Evolutionary conservation across 2,888 invertebrate genomes (phyloP), one percentile per base, ranked within the genome.

Genomic region (Anagyrus pseudococci): DNA sequence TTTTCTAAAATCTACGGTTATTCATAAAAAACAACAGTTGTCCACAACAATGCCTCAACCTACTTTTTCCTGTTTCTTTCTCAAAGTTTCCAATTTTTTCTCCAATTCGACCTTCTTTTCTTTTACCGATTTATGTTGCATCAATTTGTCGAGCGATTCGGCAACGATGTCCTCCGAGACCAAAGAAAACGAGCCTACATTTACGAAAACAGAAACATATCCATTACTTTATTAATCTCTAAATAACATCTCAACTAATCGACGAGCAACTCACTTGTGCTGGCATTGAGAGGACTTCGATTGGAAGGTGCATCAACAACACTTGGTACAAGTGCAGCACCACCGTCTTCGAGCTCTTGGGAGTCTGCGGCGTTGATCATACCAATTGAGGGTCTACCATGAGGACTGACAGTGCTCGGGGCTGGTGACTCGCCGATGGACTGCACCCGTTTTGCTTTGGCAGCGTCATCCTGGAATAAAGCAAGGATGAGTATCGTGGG

Each of bases 41-140:
- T n/a, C n/a, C n/a, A n/a, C n/a, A n/a, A n/a, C n/a, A n/a, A n/a
- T n/a, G n/a, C n/a, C n/a, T n/a, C n/a, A n/a, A 25, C 25, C 4
- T 1, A 70, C 85, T 81, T 93, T 92, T 70, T 93, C 93, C 74
- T 91, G 90, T 72, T 93, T 94, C 75, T 92, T 89, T 57, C 90
- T 85, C 62, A 96, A 77, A 26, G 88, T 85, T 72, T 96, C 94
- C 59, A 97, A 80, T 76, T 96, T 96, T 76, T 95, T 93, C 58
- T 95, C 93, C 69, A 96, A 82, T 78, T 96, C 96, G 0, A 87
- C 75, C 46, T 89, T 87, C 75, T 94, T 93, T 73, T 96, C 95
- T 58, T 88, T 88, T 15, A 94, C 93, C 44, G 87, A 77, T 81
- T 96, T 96, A 76, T 89, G 88, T 4, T 91, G 90, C 74, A 93